These are phyloP conservation scores for Caenorhabditis virilis DNA, from an alignment of 2,888 invertebrate species.

Conservation along the genomic window DNA sequence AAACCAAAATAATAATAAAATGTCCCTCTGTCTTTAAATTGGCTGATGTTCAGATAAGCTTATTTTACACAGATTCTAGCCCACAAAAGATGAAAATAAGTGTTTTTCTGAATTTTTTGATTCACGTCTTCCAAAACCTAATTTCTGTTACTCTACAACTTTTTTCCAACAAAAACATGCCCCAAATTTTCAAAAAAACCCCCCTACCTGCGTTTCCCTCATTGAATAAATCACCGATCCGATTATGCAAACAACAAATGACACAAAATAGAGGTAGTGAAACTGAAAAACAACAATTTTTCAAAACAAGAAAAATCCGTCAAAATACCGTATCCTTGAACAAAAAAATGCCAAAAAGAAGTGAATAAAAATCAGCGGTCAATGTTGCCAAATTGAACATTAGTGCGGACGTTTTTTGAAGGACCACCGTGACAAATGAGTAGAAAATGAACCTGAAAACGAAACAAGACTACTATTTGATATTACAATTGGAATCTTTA, in stretches of 20 bases:
- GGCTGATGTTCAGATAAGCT: no score
- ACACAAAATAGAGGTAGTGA: constrained; percentile 81
- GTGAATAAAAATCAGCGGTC: constrained; percentile 84
- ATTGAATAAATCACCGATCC: constrained; percentile 72
- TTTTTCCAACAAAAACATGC: no score
- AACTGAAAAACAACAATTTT: constrained; percentile 74
- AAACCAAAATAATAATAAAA: no score
- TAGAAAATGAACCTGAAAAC: constrained; percentile 73
- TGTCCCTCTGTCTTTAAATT: no score
- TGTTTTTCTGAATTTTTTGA: no score
- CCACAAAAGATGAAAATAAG: no score
- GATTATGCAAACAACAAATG: constrained; percentile 79
- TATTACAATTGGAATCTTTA: no score
- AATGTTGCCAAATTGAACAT: constrained; percentile 82
- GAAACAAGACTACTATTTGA: no score
- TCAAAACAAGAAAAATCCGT: neutral
- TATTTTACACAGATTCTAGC: no score
- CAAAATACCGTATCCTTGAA: constrained; percentile 80
- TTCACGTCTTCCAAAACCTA: no score
- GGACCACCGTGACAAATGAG: constrained; percentile 78
- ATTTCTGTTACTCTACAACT: no score
- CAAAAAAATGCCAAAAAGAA: constrained; percentile 80
- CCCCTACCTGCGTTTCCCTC: constrained; percentile 47
- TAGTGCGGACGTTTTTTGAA: constrained; percentile 77
- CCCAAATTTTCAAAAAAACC: no score